phyloP scores from a whole-genome alignment of 2,888 invertebrate species.

The Tromatobia lineatoria region DNA sequence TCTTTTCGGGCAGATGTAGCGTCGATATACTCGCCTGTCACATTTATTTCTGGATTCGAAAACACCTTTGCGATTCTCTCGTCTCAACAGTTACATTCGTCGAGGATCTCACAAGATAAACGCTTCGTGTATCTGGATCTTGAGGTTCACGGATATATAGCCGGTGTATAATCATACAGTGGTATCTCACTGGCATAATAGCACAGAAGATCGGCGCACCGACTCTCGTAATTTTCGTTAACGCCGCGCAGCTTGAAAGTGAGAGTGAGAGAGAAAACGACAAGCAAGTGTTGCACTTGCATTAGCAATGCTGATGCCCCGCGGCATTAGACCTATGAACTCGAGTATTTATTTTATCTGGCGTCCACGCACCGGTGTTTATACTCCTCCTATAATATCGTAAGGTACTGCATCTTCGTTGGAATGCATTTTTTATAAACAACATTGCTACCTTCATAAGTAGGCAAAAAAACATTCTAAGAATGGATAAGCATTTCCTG shows the following conservation, averaged over 20 bases:
- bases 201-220: conserved; percentile 12
- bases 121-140: conserved; percentile 11
- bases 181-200: conserved; percentile 33
- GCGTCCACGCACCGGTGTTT: conserved; percentile 29
- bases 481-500: conserved; percentile 1
- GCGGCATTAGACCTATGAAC: conserved; percentile 78
- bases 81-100: background rate
- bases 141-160: conserved; percentile 10
- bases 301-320: conserved; percentile 82
- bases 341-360: conserved; percentile 75
- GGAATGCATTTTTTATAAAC: background rate
- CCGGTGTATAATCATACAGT: conserved; percentile 46
- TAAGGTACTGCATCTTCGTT: background rate
- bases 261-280: conserved; percentile 36
- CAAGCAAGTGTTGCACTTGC: conserved; percentile 66
- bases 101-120: conserved; percentile 17
- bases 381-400: background rate
- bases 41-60: conserved; percentile 14
- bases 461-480: background rate
- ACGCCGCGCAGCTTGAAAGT: conserved; percentile 13
- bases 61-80: conserved; percentile 12
- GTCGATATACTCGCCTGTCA: conserved; percentile 12
- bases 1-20: conserved; percentile 13
- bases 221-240: conserved; percentile 50
- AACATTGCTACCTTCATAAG: too few relatives aligned